These are phyloP conservation scores for Cottus gobio DNA, from an alignment of 2,113 vertebrate species.

Conservation along the genomic window DNA sequence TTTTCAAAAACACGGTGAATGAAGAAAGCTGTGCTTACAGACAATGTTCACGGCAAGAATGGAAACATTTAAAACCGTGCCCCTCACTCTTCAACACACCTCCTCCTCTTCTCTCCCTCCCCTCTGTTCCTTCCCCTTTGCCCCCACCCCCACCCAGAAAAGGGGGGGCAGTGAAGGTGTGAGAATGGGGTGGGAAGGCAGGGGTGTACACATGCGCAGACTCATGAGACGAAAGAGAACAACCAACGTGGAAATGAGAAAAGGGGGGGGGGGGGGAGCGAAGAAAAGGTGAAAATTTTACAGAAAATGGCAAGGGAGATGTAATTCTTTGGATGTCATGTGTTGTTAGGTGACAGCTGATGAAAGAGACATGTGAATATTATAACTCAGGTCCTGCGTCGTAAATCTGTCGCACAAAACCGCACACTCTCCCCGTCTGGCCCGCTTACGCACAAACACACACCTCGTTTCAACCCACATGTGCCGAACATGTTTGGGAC, in stretches of 20 bases:
- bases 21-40: slow-evolving; percentile 5
- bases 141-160: no score
- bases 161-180: slow-evolving; percentile 52
- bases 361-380: slow-evolving; percentile 58
- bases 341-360: slow-evolving; percentile 68
- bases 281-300: slow-evolving; percentile 71
- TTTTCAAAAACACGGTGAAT: slow-evolving; percentile 1
- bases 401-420: slow-evolving; percentile 64
- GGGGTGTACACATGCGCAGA: slow-evolving; percentile 36
- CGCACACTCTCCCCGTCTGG: slow-evolving; percentile 4
- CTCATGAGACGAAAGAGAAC: slow-evolving; percentile 2
- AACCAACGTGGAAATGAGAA: slow-evolving; percentile 13
- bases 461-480: slow-evolving; percentile 46
- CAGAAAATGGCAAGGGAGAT: slow-evolving; percentile 60
- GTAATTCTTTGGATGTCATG: slow-evolving; percentile 56
- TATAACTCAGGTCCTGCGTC: slow-evolving; percentile 56
- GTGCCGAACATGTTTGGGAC: slow-evolving; percentile 36
- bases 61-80: slow-evolving; percentile 63
- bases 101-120: slow-evolving; percentile 31
- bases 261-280: no score
- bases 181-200: slow-evolving; percentile 43
- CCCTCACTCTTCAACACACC: slow-evolving; percentile 47
- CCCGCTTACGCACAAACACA: slow-evolving; percentile 21
- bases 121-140: slow-evolving; percentile 52
- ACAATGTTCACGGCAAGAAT: slow-evolving; percentile 38